phyloP scores from a whole-genome alignment of 2,797 vertebrate species.

The Taenioides sp. region DNA sequence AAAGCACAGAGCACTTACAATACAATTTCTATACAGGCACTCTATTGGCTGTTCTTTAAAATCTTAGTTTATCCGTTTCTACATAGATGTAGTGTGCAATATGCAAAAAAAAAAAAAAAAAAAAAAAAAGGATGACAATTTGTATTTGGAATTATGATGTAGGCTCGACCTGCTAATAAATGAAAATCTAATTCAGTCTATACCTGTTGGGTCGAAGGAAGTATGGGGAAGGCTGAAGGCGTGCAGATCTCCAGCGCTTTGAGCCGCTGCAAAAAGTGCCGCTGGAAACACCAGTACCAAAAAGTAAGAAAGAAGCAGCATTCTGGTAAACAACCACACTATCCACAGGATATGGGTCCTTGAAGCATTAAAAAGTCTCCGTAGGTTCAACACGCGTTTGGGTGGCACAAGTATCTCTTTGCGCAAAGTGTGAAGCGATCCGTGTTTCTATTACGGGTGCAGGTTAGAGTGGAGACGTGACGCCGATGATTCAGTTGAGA shows the following conservation, averaged over 20 bases:
- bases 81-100: too few species aligned
- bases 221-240: conserved; percentile 38
- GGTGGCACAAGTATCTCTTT: conserved; percentile 27
- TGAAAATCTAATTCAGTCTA: neutral
- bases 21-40: too few species aligned
- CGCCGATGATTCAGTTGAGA: conserved; percentile 39
- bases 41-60: too few species aligned
- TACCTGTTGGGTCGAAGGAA: conserved; percentile 57
- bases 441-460: conserved; percentile 61
- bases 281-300: conserved; percentile 60
- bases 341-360: conserved; percentile 16
- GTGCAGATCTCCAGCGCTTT: conserved; percentile 56
- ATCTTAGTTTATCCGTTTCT: too few species aligned
- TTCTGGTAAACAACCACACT: conserved; percentile 15
- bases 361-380: conserved; percentile 24
- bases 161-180: neutral
- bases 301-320: conserved; percentile 55
- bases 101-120: too few species aligned
- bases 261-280: conserved; percentile 52
- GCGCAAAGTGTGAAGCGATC: conserved; percentile 53
- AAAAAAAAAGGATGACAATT: too few species aligned
- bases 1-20: too few species aligned
- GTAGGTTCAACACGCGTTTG: neutral
- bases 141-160: neutral
- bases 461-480: conserved; percentile 44